Conservation (phyloP, 2,797 vertebrate species). For the Semotilus atromaculatus region DNA sequence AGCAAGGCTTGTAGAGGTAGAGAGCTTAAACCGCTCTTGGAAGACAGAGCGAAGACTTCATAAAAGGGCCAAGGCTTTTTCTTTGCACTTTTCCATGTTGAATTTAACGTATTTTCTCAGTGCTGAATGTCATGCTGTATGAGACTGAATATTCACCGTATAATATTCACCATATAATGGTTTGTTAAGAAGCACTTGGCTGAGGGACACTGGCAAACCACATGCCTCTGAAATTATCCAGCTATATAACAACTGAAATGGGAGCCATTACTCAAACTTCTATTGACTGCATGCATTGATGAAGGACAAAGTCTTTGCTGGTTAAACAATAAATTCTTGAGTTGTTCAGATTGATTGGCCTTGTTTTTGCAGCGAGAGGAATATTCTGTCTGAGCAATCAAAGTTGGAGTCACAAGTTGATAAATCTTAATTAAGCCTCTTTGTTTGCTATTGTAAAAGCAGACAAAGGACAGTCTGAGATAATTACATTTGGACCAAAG, state of each 20-base stretch:
- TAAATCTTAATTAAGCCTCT: conserved; percentile 58
- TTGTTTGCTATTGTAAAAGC: conserved; percentile 50
- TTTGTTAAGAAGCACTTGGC: conserved; percentile 50
- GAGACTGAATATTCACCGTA: conserved; percentile 43
- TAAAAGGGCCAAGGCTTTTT: conserved; percentile 41
- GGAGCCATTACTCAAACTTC: conserved; percentile 57
- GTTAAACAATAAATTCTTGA: conserved; percentile 57
- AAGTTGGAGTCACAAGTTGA: conserved; percentile 48
- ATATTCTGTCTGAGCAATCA: conserved; percentile 47
- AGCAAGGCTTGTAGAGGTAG: conserved; percentile 34
- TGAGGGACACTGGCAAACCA: conserved; percentile 18
- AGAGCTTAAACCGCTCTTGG: conserved; percentile 37
- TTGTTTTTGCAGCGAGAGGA: conserved; percentile 41
- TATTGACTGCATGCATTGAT: conserved; percentile 58
- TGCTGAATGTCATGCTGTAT: conserved; percentile 37
- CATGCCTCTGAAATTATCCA: conserved; percentile 43
- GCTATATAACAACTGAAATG: conserved; percentile 38
- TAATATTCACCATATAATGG: conserved; percentile 42
- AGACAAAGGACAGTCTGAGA: conserved; percentile 37
- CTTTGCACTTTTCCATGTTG: conserved; percentile 15
- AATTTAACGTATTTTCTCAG: conserved; percentile 40
- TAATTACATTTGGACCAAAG: conserved; percentile 38
- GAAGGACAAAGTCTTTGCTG: conserved; percentile 58
- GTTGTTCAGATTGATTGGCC: conserved; percentile 55
- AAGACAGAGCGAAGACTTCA: conserved; percentile 27